Base-by-base conservation (phyloP, 2,797 vertebrate genomes). In the Ptychadena robeensis region DNA sequence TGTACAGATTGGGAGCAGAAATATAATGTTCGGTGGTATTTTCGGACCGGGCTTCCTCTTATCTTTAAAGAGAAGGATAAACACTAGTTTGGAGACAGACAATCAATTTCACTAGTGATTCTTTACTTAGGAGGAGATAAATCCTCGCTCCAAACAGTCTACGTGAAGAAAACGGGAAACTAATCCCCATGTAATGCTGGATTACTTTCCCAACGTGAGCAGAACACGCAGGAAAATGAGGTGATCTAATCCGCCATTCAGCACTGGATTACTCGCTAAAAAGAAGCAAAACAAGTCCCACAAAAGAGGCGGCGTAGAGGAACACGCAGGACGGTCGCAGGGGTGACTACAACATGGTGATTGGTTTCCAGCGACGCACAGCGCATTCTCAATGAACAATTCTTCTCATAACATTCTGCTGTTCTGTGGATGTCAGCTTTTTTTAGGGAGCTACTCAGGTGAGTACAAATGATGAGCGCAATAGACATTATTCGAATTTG, bases 181-280 rank as follows among this genome's bases (percentile, higher is more conserved):
- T 82, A 82, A 77, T 82, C 73, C 57, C 70, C 9, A 15, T 77
- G 81, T 82, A 82, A 82, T 82, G 53, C 73, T 63, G 81, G 73
- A 77, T 82, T 82, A 77, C 57, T 53, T 82, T 71, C 14, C 61
- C 37, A 77, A 64, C 63, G 73, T 82, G 81, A 82, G 68, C 65
- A 70, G n/a, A 82, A 78, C 66, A 82, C 66, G 57, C 64, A 35
- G 37, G 63, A 77, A 76, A 82, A 82, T 66, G 35, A 76, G 81
- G 68, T 70, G 73, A 82, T 65, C 73, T 82, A 82, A 82, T 82
- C 73, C 73, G 34, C 35, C 63, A 82, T 77, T 71, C 73, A 77
- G 76, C 76, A 82, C 73, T 65, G 57, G 73, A 77, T 82, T 82
- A 82, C 40, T 18, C 44, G 14, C 57, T 70, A 40, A 44, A 30